Evolutionary conservation across 2,113 vertebrate species (phyloP).

Genomic region (Upupa epops): DNA sequence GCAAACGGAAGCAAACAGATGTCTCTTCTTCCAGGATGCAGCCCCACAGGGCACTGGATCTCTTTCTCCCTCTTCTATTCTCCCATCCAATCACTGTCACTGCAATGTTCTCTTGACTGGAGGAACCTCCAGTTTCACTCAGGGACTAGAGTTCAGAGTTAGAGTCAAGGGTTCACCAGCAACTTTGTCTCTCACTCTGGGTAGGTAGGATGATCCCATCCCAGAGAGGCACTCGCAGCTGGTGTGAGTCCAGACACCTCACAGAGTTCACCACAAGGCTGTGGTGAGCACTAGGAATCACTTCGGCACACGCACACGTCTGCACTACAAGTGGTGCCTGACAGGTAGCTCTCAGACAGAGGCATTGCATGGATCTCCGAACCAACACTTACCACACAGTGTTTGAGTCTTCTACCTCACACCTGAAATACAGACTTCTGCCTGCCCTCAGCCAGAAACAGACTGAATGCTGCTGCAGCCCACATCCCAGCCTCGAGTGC

Average conservation of each 20-base stretch:
- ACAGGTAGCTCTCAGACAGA: neutral
- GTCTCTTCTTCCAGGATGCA: neutral
- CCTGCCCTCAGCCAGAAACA: neutral
- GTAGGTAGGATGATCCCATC: neutral
- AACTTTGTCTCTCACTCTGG: neutral
- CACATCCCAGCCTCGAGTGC: neutral
- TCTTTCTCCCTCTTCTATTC: neutral
- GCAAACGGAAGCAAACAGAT: neutral
- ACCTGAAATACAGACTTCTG: neutral
- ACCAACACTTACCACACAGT: neutral
- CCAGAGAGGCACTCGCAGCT: neutral
- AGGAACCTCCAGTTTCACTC: neutral
- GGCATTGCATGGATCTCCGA: neutral
- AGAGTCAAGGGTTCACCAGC: neutral
- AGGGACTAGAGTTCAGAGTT: neutral
- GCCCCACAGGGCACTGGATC: neutral
- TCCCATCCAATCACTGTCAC: neutral
- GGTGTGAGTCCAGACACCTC: neutral
- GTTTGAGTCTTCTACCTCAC: neutral
- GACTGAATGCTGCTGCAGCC: neutral
- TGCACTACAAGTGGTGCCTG: neutral
- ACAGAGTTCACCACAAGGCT: neutral
- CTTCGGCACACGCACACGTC: neutral
- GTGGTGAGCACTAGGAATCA: neutral
- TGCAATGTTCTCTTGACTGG: neutral